These are phyloP conservation scores for Diabrotica undecimpunctata DNA, from an alignment of 1,140 invertebrate genomes.

Conservation along the genomic window DNA sequence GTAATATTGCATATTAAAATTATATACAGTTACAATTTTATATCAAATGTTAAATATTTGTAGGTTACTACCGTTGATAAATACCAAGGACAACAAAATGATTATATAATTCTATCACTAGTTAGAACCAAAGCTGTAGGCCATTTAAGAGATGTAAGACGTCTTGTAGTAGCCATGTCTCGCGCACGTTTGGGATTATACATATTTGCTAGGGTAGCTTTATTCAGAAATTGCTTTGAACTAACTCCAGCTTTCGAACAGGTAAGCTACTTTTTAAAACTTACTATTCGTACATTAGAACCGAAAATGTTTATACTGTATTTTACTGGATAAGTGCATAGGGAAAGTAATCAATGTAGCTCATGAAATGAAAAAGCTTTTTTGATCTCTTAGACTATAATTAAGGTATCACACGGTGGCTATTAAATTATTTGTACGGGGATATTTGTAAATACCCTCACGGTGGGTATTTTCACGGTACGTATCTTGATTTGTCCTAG, in stretches of 20 bases:
- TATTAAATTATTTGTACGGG: no score
- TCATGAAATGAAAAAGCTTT: no score
- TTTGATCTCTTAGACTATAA: no score
- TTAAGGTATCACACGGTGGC: no score
- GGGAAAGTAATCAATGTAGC: no score
- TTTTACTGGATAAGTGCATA: no score
- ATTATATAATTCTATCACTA: slow-evolving; percentile 94
- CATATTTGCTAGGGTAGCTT: slow-evolving; percentile 85
- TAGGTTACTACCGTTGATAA: slow-evolving; percentile 94
- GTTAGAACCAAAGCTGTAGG: slow-evolving; percentile 95
- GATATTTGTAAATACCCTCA: no score
- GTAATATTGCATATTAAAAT: no score
- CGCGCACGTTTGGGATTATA: slow-evolving; percentile 96
- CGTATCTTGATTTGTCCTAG: no score
- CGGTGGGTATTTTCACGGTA: no score
- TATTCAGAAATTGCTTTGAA: slow-evolving; percentile 97
- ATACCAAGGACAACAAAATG: slow-evolving; percentile 99
- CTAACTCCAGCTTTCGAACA: slow-evolving; percentile 91
- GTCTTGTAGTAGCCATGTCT: slow-evolving; percentile 97
- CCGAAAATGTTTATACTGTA: no score
- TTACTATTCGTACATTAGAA: no score
- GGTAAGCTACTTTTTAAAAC: slow-evolving; percentile 50
- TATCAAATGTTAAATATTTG: slow-evolving; percentile 10
- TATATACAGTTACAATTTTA: not conserved
- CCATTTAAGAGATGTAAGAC: slow-evolving; percentile 92